Evolutionary conservation across 2,113 vertebrate species (phyloP), one percentile per base, ranked within the genome.

Genomic region (Thalassarche chlororhynchos): DNA sequence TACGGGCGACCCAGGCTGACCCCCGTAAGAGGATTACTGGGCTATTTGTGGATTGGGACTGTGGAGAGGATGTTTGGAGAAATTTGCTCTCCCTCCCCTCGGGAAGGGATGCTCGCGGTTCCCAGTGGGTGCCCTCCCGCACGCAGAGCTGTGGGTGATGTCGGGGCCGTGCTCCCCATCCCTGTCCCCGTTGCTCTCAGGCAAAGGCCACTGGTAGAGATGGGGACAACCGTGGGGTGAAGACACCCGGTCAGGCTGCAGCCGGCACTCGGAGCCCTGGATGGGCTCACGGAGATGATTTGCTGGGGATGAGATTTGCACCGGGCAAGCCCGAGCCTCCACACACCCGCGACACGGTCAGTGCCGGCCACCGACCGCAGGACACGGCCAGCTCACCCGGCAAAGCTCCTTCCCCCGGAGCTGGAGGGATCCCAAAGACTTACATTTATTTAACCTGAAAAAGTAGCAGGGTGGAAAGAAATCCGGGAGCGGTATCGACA

Each of bases 391-490:
- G 8, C 36, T 80, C 51, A 26, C 47, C 4, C 0, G 1, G 58
- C 46, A 69, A 90, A 61, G 8, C 32, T 90, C 36, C 58, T 85
- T 90, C 17, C n/a, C 21, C 26, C 3, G 1, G 32, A 78, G 70
- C 55, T 47, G 51, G 26, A 75, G 74, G 44, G 51, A 86, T 65
- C 84, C 84, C 71, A 47, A 77, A 81, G 31, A 14, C 74, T 93
- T 76, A 84, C 78, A 72, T 57, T 94, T 55, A 93, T 90, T 90
- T 87, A 96, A 96, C 94, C 95, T 95, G 90, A 96, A 98, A 96
- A 70, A 0, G 40, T 87, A 95, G 81, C 46, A 2, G 76, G 31
- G 81, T 78, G 93, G 96, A 95, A 97, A 68, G 76, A 84, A 75
- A 90, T 74, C 92, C 36, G 4, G 69, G 80, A 95, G 82, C 8